phyloP scores from a whole-genome alignment of 1,140 invertebrate genomes.

The Drosophila sechellia region DNA sequence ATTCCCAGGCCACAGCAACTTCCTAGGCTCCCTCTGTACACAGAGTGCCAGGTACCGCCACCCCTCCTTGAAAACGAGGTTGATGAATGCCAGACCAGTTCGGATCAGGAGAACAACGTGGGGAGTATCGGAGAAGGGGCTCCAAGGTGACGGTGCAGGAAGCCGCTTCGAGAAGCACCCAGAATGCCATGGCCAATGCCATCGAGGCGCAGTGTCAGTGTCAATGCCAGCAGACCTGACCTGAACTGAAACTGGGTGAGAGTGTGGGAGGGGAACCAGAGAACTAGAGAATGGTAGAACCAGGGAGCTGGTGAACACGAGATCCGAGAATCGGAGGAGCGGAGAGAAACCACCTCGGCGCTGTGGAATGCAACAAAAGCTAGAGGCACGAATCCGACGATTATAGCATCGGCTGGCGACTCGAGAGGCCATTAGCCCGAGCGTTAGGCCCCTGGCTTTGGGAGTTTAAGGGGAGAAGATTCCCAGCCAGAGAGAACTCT shows the following conservation, averaged over 20 bases:
- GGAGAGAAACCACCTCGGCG: conserved; percentile 8
- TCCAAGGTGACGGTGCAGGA: conserved; percentile 34
- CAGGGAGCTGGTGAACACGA: not conserved
- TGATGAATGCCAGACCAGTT: conserved; percentile 48
- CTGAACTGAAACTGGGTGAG: conserved; percentile 54
- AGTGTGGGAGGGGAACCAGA: conserved; percentile 39
- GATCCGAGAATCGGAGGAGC: not conserved
- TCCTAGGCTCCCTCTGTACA: not conserved
- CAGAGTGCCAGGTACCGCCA: not conserved
- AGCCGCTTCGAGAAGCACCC: conserved; percentile 46
- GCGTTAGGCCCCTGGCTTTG: conserved; percentile 32
- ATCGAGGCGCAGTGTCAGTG: conserved; percentile 55
- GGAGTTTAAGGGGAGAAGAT: not conserved
- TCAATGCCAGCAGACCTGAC: conserved; percentile 62
- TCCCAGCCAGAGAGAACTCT: conserved; percentile 21
- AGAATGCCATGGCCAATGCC: conserved; percentile 62
- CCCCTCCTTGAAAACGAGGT: not conserved
- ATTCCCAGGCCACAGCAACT: not conserved
- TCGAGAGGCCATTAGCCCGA: conserved; percentile 71
- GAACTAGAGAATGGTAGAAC: conserved; percentile 1
- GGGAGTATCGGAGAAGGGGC: not conserved
- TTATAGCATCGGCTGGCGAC: conserved; percentile 65
- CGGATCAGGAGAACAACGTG: not conserved
- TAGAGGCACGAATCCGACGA: conserved; percentile 45
- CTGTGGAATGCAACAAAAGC: conserved; percentile 47